Percentiles rank a stretch among this genome's conserved stretches.
phyloP scores from a whole-genome alignment of 1,140 invertebrate species.

The Drosophila pectinifera region DNA sequence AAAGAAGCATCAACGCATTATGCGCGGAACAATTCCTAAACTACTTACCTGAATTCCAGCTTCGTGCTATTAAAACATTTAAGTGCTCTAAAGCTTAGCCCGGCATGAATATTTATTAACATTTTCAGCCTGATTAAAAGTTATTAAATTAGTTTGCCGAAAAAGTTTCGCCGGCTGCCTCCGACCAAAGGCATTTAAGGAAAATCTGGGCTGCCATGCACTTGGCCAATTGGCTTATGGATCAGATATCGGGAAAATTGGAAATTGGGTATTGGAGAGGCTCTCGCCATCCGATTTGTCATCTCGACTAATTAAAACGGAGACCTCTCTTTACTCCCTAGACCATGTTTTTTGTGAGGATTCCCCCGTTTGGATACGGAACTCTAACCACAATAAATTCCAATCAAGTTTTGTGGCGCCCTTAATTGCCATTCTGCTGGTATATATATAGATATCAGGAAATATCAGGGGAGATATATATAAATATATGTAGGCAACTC shows the following conservation, averaged over 20 bases:
- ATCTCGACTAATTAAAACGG: slow-evolving; percentile 49
- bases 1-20: too few species aligned
- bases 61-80: too few species aligned
- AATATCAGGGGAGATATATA: neutral
- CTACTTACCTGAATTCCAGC: slow-evolving; percentile 18
- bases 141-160: slow-evolving; percentile 36
- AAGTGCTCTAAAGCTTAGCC: neutral
- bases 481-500: neutral
- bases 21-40: neutral
- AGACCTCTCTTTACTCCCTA: slow-evolving; percentile 17
- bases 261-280: neutral
- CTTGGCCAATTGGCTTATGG: too few species aligned
- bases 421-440: slow-evolving; percentile 64
- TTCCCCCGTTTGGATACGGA: too few species aligned
- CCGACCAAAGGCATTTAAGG: slow-evolving; percentile 1
- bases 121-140: slow-evolving; percentile 20
- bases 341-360: slow-evolving; percentile 8
- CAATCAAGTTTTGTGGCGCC: slow-evolving; percentile 71
- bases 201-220: neutral
- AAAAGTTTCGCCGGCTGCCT: neutral
- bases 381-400: slow-evolving; percentile 68
- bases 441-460: slow-evolving; percentile 1
- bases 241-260: slow-evolving; percentile 1
- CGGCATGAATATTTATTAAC: slow-evolving; percentile 29
- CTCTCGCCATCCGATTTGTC: slow-evolving; percentile 12